Conservation (phyloP, 1,140 invertebrate genomes). For the Pseudoatta argentina region DNA sequence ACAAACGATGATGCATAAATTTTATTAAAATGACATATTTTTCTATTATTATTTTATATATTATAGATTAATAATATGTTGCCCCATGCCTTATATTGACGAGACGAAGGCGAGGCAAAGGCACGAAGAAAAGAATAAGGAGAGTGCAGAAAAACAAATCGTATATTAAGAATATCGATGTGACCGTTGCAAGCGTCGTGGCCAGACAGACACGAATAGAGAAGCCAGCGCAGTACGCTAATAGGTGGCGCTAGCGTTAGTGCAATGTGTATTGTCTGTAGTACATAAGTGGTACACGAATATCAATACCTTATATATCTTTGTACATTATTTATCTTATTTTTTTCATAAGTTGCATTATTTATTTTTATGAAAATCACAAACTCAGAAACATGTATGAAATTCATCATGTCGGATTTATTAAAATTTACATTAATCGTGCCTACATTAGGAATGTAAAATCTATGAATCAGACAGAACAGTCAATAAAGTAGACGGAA, state of each 20-base stretch:
- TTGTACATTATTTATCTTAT: not conserved
- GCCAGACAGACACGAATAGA: no score
- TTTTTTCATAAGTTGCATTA: not conserved
- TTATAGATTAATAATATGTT: not conserved
- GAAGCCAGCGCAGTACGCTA: no score
- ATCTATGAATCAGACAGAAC: not conserved
- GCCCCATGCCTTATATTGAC: not conserved
- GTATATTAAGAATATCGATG: no score
- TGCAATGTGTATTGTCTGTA: no score
- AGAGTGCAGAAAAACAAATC: no score
- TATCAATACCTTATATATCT: not conserved
- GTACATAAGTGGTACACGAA: no score
- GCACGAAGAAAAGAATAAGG: no score
- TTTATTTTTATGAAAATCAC: not conserved
- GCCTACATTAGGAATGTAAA: not conserved
- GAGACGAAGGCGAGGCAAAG: no score
- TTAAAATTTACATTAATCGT: not conserved
- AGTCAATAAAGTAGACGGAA: not conserved
- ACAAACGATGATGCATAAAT: not conserved
- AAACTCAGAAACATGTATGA: not conserved
- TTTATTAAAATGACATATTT: not conserved
- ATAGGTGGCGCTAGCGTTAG: no score
- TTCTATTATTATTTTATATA: constrained; percentile 1
- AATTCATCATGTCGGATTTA: not conserved
- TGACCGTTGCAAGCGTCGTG: no score